Conservation (phyloP, 1,140 invertebrate genomes). For the Rhopalosiphum maidis region DNA sequence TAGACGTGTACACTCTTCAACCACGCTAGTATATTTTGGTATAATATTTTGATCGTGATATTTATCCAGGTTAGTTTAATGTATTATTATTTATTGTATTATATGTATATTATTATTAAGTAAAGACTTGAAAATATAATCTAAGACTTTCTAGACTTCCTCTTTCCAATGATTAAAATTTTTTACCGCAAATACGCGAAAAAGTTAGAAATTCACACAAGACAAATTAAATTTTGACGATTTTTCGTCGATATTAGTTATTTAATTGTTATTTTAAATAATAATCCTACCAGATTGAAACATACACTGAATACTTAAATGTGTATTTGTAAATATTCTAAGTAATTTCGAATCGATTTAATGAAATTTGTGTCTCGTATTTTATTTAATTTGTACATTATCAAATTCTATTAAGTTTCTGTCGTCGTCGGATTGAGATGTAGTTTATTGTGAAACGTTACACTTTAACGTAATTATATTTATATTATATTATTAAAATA, state of each 20-base stretch:
- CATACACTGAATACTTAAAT: background rate
- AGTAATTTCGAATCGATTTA: background rate
- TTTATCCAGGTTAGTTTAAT: too few relatives aligned
- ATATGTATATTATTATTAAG: background rate
- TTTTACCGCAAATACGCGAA: background rate
- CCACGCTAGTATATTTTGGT: too few relatives aligned
- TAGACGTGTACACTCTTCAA: too few relatives aligned
- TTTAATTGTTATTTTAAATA: slow-evolving; percentile 4
- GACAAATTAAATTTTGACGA: background rate
- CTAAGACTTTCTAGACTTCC: background rate
- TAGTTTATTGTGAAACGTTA: too few relatives aligned
- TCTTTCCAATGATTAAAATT: background rate
- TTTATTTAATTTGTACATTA: too few relatives aligned
- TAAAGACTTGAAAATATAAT: background rate
- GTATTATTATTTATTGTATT: background rate
- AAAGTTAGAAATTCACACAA: background rate
- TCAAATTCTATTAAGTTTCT: too few relatives aligned
- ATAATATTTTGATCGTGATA: too few relatives aligned
- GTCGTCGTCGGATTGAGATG: too few relatives aligned
- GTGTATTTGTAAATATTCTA: background rate
- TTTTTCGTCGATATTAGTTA: background rate
- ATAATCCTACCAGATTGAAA: background rate
- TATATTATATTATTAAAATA: too few relatives aligned
- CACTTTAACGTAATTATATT: too few relatives aligned
- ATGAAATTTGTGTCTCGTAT: background rate